Evolutionary conservation across 2,888 invertebrate genomes (phyloP).

Genomic region (Drosophila borealis): DNA sequence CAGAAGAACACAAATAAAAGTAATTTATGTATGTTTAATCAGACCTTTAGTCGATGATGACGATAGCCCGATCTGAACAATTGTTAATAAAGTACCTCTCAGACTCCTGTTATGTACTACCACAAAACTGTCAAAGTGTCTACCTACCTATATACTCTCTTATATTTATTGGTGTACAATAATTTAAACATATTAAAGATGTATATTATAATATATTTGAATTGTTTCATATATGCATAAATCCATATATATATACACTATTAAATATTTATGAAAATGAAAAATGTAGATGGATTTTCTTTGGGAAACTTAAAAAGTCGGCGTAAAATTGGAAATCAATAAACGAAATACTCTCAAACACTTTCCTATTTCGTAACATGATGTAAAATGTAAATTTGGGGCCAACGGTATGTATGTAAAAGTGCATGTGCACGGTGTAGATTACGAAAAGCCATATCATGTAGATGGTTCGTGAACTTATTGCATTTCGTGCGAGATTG

Average conservation of each 20-base stretch:
- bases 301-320: not conserved
- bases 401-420: not conserved
- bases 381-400: no score
- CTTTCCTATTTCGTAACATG: no score
- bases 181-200: slow-evolving; percentile 33
- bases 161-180: slow-evolving; percentile 24
- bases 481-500: slow-evolving; percentile 50
- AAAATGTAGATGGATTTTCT: not conserved
- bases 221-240: slow-evolving; percentile 50
- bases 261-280: slow-evolving; percentile 59
- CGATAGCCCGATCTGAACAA: slow-evolving; percentile 43
- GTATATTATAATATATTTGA: slow-evolving; percentile 32
- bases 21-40: slow-evolving; percentile 21
- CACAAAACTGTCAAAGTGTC: slow-evolving; percentile 39
- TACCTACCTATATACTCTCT: slow-evolving; percentile 30
- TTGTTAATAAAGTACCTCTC: slow-evolving; percentile 53
- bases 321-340: no score
- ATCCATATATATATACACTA: slow-evolving; percentile 45
- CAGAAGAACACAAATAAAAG: slow-evolving; percentile 30
- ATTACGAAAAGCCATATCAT: slow-evolving; percentile 15
- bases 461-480: slow-evolving; percentile 24
- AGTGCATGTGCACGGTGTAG: not conserved
- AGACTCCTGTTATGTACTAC: slow-evolving; percentile 22
- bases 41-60: slow-evolving; percentile 10
- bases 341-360: no score